Percentiles rank a stretch among this genome's conserved stretches.
These are phyloP conservation scores for Elanus axillaris DNA, from an alignment of 2,113 vertebrate genomes.

Conservation along the genomic window DNA sequence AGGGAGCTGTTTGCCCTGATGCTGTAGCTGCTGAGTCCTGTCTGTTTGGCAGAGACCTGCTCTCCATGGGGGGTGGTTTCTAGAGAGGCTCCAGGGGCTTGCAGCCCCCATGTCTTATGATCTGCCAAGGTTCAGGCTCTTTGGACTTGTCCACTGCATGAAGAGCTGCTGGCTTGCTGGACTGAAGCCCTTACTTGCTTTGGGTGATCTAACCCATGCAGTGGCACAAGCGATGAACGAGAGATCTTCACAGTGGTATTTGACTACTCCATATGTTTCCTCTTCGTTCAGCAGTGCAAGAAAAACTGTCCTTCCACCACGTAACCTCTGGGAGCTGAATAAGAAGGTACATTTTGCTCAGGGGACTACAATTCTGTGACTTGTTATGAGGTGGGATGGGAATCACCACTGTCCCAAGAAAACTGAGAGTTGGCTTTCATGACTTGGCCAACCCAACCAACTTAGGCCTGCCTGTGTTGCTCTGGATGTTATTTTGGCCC, in stretches of 20 bases:
- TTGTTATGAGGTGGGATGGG: not conserved
- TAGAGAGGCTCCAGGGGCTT: not conserved
- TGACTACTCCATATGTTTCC: not conserved
- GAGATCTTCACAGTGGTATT: accelerated
- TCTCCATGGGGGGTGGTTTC: not conserved
- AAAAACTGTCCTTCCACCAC: not conserved
- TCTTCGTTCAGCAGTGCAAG: not conserved
- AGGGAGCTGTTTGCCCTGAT: not conserved
- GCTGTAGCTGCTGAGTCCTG: not conserved
- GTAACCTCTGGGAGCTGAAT: not conserved
- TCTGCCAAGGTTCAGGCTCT: not conserved
- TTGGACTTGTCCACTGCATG: not conserved
- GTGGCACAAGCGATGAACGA: accelerated
- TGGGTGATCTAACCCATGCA: not conserved
- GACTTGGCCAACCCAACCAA: not conserved
- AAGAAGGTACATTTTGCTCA: not conserved
- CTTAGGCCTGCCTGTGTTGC: not conserved
- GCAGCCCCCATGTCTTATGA: accelerated
- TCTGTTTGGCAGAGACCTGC: not conserved
- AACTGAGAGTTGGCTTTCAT: not conserved
- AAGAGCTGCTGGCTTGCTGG: not conserved
- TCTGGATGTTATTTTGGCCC: not conserved
- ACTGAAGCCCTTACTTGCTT: not conserved
- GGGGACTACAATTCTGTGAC: not conserved
- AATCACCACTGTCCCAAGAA: not conserved